Evolutionary conservation across 2,797 vertebrate species (phyloP), one percentile per base, ranked within the genome.

Genomic region (Todus mexicanus): DNA sequence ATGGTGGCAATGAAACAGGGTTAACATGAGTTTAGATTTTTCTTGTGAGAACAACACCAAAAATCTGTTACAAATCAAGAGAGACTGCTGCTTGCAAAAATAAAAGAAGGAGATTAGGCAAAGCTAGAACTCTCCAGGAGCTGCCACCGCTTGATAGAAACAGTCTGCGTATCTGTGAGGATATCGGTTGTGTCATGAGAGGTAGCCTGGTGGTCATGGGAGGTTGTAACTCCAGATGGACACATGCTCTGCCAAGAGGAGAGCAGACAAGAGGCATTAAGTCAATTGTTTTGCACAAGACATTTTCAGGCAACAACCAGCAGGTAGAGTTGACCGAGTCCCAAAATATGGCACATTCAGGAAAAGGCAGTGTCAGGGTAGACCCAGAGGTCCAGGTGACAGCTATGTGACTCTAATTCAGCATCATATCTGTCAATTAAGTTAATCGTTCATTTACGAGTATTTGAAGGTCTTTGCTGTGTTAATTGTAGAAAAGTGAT

Each of bases 221-320:
- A 95, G 94, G 65, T 78, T 96, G 91, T 87, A 89, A 83, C 75
- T 96, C 95, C 92, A 96, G 96, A 96, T 96, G 96, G 96, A 94
- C 84, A 85, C 59, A 38, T 25, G 70, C 76, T 89, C 87, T 96
- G 95, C 93, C 96, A 95, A 93, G 91, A 93, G 79, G 63, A 87
- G 76, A 96, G 61, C 90, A 95, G 95, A 95, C 79, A 94, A 94
- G 92, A 95, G 82, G 76, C 70, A 95, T 95, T 92, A 96, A 96
- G 95, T 96, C 91, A 94, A 84, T 92, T 95, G 78, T 93, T 96
- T 91, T 92, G 92, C 89, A 91, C 91, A 92, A 92, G 95, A 81
- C 70, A 80, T 93, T 95, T 95, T 57, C 91, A 95, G 91, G 85
- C 82, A 92, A 91, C 1, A 51, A 78, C 26, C 87, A 93, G 94